phyloP scores from a whole-genome alignment of 1,140 invertebrate genomes.

The Matsumurasca onukii region DNA sequence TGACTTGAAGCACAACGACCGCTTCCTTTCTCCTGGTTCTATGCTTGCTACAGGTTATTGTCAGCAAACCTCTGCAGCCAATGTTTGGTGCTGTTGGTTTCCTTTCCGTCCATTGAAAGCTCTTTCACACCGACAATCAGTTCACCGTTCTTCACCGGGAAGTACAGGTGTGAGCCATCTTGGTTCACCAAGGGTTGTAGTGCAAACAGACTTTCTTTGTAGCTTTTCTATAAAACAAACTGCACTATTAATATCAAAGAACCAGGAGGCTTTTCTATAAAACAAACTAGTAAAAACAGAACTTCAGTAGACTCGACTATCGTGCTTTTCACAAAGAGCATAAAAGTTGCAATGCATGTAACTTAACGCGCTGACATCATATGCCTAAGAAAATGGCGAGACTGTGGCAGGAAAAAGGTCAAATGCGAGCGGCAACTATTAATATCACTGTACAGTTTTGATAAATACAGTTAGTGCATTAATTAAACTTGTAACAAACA shows the following conservation, averaged over 20 bases:
- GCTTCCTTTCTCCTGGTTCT: slow-evolving; percentile 51
- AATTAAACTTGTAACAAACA: too few species aligned
- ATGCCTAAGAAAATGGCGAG: background rate
- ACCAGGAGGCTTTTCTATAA: background rate
- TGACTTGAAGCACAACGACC: slow-evolving; percentile 63
- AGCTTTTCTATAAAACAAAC: slow-evolving; percentile 37
- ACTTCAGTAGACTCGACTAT: background rate
- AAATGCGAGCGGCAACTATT: too few species aligned
- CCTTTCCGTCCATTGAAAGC: slow-evolving; percentile 46
- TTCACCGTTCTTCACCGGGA: slow-evolving; percentile 61
- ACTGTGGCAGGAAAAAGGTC: background rate
- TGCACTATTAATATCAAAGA: background rate
- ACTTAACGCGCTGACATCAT: background rate
- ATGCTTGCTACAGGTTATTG: slow-evolving; percentile 46
- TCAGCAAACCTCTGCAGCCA: slow-evolving; percentile 51
- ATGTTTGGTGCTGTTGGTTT: slow-evolving; percentile 51
- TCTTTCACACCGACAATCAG: slow-evolving; percentile 64
- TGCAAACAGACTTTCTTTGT: slow-evolving; percentile 47
- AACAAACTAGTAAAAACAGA: background rate
- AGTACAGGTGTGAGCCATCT: slow-evolving; percentile 56
- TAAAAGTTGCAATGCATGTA: background rate
- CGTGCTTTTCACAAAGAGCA: background rate
- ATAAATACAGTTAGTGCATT: too few species aligned
- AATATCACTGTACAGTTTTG: too few species aligned
- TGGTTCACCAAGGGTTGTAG: slow-evolving; percentile 50